Evolutionary conservation across 1,140 invertebrate species (phyloP).

Genomic region (Drosophila teissieri): DNA sequence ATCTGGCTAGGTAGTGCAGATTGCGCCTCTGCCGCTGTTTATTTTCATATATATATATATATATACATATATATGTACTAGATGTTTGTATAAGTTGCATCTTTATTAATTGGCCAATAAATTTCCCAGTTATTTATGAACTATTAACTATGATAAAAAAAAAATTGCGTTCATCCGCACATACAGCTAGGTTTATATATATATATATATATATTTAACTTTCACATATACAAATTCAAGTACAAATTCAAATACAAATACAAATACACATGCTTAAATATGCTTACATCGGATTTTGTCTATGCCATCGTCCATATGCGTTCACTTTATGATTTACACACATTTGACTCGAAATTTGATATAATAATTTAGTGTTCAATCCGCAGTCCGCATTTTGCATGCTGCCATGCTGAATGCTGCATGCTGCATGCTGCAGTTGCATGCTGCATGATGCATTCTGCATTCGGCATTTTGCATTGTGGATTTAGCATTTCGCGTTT

Average conservation of each 20-base stretch:
- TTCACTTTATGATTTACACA: conserved; percentile 73
- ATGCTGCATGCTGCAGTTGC: background rate
- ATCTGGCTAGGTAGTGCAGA: conserved; percentile 63
- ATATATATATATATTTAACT: conserved; percentile 37
- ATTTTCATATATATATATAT: background rate
- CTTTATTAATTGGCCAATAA: conserved; percentile 79
- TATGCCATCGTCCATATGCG: conserved; percentile 30
- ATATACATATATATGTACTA: conserved; percentile 4
- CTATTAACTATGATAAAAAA: conserved; percentile 68
- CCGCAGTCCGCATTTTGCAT: conserved; percentile 35
- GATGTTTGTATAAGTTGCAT: conserved; percentile 67
- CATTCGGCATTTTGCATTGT: conserved; percentile 13
- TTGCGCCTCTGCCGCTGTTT: conserved; percentile 27
- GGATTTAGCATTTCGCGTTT: conserved; percentile 13
- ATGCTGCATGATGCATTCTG: background rate
- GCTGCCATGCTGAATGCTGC: background rate
- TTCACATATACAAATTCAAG: conserved; percentile 42
- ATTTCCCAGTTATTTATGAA: conserved; percentile 69
- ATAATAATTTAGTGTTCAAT: conserved; percentile 52
- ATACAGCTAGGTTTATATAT: conserved; percentile 27
- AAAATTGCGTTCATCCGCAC: conserved; percentile 24
- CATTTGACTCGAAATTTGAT: conserved; percentile 39
- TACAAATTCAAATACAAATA: conserved; percentile 39
- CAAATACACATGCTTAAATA: conserved; percentile 66
- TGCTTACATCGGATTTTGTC: conserved; percentile 51